Conservation (phyloP, 2,888 invertebrate species). For the Lagria hirta region DNA sequence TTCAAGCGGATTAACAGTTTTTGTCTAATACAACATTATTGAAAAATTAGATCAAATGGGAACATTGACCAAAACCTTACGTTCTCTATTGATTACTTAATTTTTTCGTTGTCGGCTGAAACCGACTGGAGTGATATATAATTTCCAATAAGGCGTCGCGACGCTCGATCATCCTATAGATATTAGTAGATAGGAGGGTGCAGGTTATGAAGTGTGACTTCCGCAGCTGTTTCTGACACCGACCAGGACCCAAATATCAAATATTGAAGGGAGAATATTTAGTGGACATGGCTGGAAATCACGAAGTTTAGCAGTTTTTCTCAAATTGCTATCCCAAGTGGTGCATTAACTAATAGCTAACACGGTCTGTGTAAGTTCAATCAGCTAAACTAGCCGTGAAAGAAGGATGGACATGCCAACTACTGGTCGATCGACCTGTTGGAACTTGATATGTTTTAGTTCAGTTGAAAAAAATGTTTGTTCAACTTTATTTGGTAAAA, state of each 20-base stretch:
- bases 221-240: constrained; percentile 53
- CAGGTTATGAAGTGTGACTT: constrained; percentile 53
- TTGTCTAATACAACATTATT: too few relatives aligned
- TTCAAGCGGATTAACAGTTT: too few relatives aligned
- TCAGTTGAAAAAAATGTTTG: too few relatives aligned
- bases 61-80: too few relatives aligned
- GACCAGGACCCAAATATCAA: constrained; percentile 46
- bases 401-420: constrained; percentile 20
- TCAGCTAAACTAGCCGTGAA: constrained; percentile 18
- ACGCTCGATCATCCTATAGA: constrained; percentile 44
- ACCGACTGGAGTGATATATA: constrained; percentile 47
- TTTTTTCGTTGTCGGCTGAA: too few relatives aligned
- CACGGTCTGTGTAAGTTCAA: constrained; percentile 17
- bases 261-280: constrained; percentile 50
- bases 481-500: too few relatives aligned
- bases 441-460: constrained; percentile 15
- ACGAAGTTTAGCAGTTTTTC: too few relatives aligned
- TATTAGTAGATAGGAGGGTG: constrained; percentile 41
- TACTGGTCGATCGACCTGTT: constrained; percentile 19
- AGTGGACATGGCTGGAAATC: constrained; percentile 27
- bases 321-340: too few relatives aligned
- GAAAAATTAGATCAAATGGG: too few relatives aligned
- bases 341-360: constrained; percentile 17
- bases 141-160: constrained; percentile 41
- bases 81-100: too few relatives aligned